Conservation (phyloP, 2,888 invertebrate species). For the Halocaridina rubra region DNA sequence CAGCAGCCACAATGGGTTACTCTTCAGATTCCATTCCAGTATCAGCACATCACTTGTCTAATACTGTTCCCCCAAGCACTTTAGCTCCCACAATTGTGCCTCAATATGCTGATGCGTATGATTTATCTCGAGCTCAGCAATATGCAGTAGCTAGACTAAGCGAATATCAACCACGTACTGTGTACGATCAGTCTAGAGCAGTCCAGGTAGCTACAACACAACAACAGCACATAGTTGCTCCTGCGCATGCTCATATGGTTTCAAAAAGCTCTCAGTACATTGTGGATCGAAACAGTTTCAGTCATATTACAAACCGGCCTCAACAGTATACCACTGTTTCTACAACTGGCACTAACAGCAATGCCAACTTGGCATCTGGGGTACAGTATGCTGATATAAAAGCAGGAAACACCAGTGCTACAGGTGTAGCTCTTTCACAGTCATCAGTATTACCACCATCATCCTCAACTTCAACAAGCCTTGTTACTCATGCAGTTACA, state of each 20-base stretch:
- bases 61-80: constrained; percentile 28
- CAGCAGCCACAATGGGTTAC: constrained; percentile 58
- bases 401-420: not conserved
- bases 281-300: constrained; percentile 31
- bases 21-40: constrained; percentile 53
- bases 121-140: constrained; percentile 52
- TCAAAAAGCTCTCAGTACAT: constrained; percentile 43
- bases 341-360: not conserved
- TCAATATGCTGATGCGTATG: constrained; percentile 56
- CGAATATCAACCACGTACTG: constrained; percentile 35
- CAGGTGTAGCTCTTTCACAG: constrained; percentile 23
- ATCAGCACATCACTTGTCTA: constrained; percentile 39
- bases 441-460: constrained; percentile 10
- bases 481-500: constrained; percentile 25
- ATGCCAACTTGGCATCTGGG: not conserved
- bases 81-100: constrained; percentile 47
- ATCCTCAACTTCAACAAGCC: constrained; percentile 4
- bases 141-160: constrained; percentile 40
- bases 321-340: constrained; percentile 22
- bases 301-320: not conserved
- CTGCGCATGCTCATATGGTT: constrained; percentile 13
- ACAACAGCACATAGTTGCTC: constrained; percentile 33
- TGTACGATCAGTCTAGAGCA: constrained; percentile 47
- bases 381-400: constrained; percentile 27
- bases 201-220: constrained; percentile 31